These are phyloP conservation scores for Xiphophorus birchmanni DNA, from an alignment of 2,797 vertebrate genomes.

Conservation along the genomic window DNA sequence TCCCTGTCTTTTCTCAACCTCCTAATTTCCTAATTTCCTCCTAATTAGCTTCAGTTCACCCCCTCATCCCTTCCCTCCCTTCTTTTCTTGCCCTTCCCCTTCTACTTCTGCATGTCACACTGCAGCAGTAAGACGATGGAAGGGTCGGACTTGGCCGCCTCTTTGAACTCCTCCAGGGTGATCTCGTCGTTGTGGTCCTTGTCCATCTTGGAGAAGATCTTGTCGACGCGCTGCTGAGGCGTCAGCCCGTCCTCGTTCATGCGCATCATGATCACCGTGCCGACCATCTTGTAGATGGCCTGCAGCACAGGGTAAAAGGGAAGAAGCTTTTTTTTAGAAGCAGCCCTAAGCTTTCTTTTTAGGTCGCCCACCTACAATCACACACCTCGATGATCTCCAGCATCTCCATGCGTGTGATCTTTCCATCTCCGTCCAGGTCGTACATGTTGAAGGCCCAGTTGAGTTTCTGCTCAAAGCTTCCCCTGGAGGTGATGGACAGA, in stretches of 20 bases:
- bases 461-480: conserved; percentile 98
- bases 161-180: conserved; percentile 97
- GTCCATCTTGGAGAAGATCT: conserved; percentile 99
- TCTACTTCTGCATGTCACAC: conserved; percentile 97
- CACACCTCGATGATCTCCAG: conserved; percentile 97
- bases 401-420: conserved; percentile 99
- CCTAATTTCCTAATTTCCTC: conserved; percentile 31
- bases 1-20: conserved; percentile 35
- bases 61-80: conserved; percentile 39
- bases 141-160: conserved; percentile 95
- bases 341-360: neutral
- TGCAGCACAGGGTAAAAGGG: conserved; percentile 47
- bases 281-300: conserved; percentile 99
- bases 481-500: conserved; percentile 97
- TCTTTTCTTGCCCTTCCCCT: conserved; percentile 24
- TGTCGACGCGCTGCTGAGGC: conserved; percentile 96
- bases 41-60: conserved; percentile 37
- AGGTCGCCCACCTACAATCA: neutral
- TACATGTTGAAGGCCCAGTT: conserved; percentile 99
- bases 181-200: conserved; percentile 98
- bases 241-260: conserved; percentile 98
- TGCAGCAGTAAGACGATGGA: conserved; percentile 96
- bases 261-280: conserved; percentile 98
- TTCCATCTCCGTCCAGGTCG: conserved; percentile 95
- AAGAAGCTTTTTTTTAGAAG: no score